A percentile compares a stretch with the other conserved stretches of the same genome.
Evolutionary conservation across 1,140 invertebrate genomes (phyloP).

Genomic region (Brachionus koreanus): DNA sequence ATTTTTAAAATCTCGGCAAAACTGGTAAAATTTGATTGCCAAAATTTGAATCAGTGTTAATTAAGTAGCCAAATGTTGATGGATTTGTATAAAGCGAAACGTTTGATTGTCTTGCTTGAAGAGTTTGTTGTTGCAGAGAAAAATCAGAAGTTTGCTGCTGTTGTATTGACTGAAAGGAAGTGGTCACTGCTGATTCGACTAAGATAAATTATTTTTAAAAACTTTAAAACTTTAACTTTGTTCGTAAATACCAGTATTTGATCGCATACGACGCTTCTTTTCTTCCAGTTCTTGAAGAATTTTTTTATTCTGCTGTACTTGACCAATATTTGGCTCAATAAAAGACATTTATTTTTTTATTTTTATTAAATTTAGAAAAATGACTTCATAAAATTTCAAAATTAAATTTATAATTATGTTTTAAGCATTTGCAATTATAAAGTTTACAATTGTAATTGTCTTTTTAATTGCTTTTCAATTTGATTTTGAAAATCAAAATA

Average conservation of each 20-base stretch:
- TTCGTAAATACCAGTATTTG: background rate
- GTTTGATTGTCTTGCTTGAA: background rate
- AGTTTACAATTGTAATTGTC: too few species aligned
- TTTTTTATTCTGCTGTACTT: constrained; percentile 41
- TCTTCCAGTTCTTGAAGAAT: constrained; percentile 42
- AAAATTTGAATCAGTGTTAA: constrained; percentile 30
- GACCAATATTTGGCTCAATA: constrained; percentile 43
- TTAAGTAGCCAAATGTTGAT: background rate
- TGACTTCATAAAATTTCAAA: background rate
- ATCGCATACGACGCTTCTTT: constrained; percentile 40
- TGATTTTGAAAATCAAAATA: too few species aligned
- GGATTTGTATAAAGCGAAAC: background rate
- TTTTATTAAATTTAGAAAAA: background rate
- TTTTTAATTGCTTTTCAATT: too few species aligned
- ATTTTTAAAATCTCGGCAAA: constrained; percentile 14
- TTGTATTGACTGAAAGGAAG: constrained; percentile 4
- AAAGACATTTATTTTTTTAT: constrained; percentile 30
- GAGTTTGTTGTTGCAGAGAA: background rate
- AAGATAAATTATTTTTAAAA: background rate
- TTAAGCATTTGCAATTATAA: too few species aligned
- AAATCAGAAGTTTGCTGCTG: background rate
- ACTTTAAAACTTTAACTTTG: background rate
- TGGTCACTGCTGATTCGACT: background rate
- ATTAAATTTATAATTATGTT: too few species aligned
- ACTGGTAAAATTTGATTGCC: constrained; percentile 44